Conservation (phyloP, 2,797 vertebrate species). For the Serranus cabrilla region DNA sequence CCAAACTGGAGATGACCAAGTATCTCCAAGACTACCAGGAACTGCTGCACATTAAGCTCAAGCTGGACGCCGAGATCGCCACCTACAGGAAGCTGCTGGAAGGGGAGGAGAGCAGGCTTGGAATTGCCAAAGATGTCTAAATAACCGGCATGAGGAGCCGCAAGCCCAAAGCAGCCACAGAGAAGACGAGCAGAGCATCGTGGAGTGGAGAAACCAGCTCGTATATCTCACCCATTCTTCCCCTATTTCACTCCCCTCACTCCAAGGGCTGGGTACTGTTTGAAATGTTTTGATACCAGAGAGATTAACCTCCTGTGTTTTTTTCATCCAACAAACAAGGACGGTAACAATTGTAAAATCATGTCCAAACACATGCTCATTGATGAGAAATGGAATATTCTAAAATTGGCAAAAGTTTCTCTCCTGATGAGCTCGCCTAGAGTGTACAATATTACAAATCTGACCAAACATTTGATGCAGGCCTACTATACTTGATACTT, state of each 20-base stretch:
- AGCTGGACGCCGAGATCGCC: conserved; percentile 87
- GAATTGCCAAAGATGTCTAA: conserved; percentile 79
- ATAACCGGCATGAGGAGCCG: conserved; percentile 28
- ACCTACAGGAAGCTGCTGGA: conserved; percentile 90
- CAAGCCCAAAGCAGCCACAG: conserved; percentile 24
- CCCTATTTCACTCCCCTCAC: conserved; percentile 4
- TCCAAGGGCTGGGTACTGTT: conserved; percentile 24
- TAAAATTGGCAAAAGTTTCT: neutral
- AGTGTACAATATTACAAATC: neutral
- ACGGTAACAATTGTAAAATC: neutral
- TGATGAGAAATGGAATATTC: neutral
- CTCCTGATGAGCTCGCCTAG: neutral
- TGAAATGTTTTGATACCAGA: neutral
- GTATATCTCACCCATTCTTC: conserved; percentile 3
- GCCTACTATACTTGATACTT: neutral
- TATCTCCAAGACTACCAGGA: conserved; percentile 85
- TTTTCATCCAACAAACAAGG: neutral
- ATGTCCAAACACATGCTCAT: neutral
- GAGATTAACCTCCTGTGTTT: neutral
- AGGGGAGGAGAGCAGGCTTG: conserved; percentile 87
- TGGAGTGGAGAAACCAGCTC: conserved; percentile 35
- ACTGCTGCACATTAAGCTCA: conserved; percentile 86
- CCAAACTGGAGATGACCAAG: conserved; percentile 85
- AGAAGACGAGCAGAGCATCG: conserved; percentile 31
- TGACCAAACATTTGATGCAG: neutral